phyloP scores from a whole-genome alignment of 2,888 invertebrate species.

The Glyphotaelius pellucidus region DNA sequence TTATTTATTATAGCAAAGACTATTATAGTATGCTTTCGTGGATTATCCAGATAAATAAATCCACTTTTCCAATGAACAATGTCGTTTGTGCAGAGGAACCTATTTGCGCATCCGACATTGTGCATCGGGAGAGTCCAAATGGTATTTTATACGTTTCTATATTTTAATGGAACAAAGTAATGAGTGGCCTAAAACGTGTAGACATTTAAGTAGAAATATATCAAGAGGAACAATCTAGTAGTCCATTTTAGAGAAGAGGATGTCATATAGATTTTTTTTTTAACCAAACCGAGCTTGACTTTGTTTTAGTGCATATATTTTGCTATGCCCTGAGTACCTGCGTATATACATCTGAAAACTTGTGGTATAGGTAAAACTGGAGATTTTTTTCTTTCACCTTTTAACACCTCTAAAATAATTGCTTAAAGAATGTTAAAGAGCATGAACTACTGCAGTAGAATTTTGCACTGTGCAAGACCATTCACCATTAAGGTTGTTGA shows the following conservation, averaged over 20 bases:
- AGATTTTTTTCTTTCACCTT: not conserved
- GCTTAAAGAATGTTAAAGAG: no score
- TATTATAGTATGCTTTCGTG: not conserved
- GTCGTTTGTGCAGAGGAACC: not conserved
- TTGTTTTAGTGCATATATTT: not conserved
- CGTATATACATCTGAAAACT: not conserved
- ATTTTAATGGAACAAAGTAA: slow-evolving; percentile 65
- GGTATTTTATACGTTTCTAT: slow-evolving; percentile 52
- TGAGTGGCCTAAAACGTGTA: slow-evolving; percentile 65
- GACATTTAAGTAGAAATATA: slow-evolving; percentile 62
- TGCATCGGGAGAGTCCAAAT: not conserved
- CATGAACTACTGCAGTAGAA: no score
- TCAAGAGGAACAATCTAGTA: slow-evolving; percentile 49
- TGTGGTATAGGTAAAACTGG: not conserved
- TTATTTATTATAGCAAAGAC: not conserved
- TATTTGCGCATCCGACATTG: not conserved
- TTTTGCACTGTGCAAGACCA: no score
- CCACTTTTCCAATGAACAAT: not conserved
- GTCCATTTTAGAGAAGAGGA: slow-evolving; percentile 47
- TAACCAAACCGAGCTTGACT: not conserved
- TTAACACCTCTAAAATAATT: no score
- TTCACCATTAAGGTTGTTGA: no score
- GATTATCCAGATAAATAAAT: not conserved
- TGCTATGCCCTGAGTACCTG: not conserved
- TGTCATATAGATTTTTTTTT: slow-evolving; percentile 42